Conservation (phyloP, 1,140 invertebrate species). For the Proales similis region DNA sequence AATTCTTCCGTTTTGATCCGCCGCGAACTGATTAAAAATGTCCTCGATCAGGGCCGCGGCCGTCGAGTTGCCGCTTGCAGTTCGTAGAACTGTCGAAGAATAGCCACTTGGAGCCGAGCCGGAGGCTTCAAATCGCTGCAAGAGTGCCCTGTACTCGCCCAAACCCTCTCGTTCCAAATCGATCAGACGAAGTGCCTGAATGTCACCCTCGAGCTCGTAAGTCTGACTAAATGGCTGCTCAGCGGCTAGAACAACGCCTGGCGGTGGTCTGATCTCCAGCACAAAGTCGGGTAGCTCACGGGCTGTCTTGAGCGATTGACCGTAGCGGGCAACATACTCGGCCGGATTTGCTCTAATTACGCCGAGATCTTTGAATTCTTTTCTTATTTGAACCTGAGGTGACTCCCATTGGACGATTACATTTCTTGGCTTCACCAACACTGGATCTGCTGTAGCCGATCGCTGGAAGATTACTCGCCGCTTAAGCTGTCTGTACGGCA, state of each 20-base stretch:
- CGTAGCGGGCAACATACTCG: constrained; percentile 32
- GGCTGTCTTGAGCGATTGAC: constrained; percentile 19
- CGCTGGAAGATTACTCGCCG: constrained; percentile 32
- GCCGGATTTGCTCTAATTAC: constrained; percentile 32
- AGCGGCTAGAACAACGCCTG: constrained; percentile 28
- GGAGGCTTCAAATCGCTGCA: not conserved
- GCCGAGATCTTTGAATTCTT: constrained; percentile 38
- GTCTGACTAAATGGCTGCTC: not conserved
- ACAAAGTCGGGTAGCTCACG: constrained; percentile 31
- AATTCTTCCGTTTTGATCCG: constrained; percentile 22
- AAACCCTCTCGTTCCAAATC: constrained; percentile 33
- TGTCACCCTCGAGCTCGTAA: constrained; percentile 24
- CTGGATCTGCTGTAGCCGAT: constrained; percentile 7
- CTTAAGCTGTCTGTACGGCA: constrained; percentile 30
- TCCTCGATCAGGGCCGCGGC: constrained; percentile 16
- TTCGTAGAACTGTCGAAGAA: not conserved
- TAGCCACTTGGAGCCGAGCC: not conserved
- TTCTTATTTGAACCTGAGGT: constrained; percentile 24
- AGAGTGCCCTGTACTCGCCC: constrained; percentile 14
- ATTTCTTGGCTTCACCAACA: constrained; percentile 13
- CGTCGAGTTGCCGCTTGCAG: not conserved
- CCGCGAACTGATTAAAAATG: constrained; percentile 1
- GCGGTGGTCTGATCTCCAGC: constrained; percentile 31
- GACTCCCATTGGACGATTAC: constrained; percentile 30
- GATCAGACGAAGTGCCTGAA: constrained; percentile 31